A percentile compares a stretch with the other conserved stretches of the same genome.
These are phyloP conservation scores for Thryonomys swinderianus DNA, from an alignment of 2,113 vertebrate species.

Conservation along the genomic window DNA sequence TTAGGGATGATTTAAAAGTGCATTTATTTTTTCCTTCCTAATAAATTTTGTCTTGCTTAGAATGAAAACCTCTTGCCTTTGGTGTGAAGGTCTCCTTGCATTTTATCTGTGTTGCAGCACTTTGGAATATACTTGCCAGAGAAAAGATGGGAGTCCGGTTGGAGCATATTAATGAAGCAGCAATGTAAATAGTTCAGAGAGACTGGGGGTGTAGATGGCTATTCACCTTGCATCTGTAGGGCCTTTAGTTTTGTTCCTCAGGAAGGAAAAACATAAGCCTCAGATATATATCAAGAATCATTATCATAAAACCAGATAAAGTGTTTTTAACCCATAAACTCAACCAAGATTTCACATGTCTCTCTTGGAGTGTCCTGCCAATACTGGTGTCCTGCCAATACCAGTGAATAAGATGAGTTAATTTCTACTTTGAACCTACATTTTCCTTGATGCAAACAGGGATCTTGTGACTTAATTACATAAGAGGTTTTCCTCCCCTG, in stretches of 20 bases:
- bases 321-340: not conserved
- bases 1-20: not conserved
- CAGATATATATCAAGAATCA: not conserved
- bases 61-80: not conserved
- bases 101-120: not conserved
- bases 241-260: not conserved
- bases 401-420: not conserved
- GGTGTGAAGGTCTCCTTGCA: not conserved
- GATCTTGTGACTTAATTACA: not conserved
- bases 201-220: not conserved
- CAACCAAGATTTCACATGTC: not conserved
- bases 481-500: not conserved
- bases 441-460: not conserved
- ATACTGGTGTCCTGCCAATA: not conserved
- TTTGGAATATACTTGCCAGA: not conserved
- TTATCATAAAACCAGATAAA: not conserved
- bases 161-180: not conserved
- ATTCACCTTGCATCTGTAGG: not conserved
- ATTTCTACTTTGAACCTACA: not conserved
- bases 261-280: not conserved
- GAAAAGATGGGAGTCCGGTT: not conserved
- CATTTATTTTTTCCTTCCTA: not conserved
- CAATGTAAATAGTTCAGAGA: not conserved
- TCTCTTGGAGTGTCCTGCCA: not conserved
- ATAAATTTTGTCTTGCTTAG: not conserved